A percentile compares a stretch with the other conserved stretches of the same genome.
Evolutionary conservation across 2,888 invertebrate species (phyloP).

Genomic region (Pardosa pseudoannulata): DNA sequence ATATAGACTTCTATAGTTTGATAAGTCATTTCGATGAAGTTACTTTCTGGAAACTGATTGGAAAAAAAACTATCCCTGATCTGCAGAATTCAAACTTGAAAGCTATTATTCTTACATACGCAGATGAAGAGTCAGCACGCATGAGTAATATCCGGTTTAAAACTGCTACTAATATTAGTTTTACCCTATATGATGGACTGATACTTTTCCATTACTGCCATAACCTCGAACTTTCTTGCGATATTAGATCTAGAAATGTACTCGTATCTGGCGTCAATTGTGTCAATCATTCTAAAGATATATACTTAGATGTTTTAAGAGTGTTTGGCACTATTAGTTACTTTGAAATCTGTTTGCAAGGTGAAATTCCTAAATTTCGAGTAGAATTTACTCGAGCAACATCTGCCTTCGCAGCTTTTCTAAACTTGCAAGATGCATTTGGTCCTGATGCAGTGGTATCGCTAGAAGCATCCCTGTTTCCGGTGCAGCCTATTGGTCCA

Average conservation of each 20-base stretch:
- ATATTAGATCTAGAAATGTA: conserved; percentile 23
- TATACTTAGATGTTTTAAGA: conserved; percentile 24
- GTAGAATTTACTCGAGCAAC: conserved; percentile 31
- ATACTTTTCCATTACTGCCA: conserved; percentile 17
- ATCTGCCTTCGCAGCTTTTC: conserved; percentile 15
- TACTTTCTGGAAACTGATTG: conserved; percentile 2
- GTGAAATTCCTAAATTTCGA: conserved; percentile 24
- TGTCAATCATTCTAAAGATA: conserved; percentile 7
- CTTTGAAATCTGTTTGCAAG: conserved; percentile 29
- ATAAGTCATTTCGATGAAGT: not conserved
- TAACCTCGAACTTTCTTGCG: not conserved
- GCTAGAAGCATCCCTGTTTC: conserved; percentile 17
- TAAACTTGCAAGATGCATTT: conserved; percentile 18
- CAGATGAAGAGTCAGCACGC: conserved; percentile 23
- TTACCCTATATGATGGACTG: conserved; percentile 30
- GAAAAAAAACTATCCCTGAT: conserved; percentile 25
- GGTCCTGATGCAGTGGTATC: conserved; percentile 13
- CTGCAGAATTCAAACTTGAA: not conserved
- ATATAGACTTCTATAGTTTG: not conserved
- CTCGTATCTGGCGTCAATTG: conserved; percentile 18
- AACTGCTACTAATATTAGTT: not conserved
- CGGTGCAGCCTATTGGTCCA: not conserved
- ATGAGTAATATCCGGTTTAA: not conserved
- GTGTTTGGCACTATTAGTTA: conserved; percentile 24
- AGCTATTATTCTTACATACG: conserved; percentile 24